phyloP scores from a whole-genome alignment of 2,113 vertebrate genomes.

The Pseudopipra pipra region DNA sequence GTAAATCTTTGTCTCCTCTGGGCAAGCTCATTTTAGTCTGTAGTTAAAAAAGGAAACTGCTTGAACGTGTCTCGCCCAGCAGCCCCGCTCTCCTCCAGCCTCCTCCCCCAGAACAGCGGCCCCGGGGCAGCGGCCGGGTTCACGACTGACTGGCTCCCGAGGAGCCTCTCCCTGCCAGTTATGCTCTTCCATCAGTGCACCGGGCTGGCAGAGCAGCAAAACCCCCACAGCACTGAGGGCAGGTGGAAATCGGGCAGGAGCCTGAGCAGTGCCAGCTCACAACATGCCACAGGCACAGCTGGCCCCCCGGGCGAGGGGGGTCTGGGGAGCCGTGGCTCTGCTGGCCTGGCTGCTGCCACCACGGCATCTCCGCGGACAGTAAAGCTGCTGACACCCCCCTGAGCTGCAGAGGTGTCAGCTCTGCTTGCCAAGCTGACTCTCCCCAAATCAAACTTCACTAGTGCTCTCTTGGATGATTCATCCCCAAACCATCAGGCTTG shows the following conservation, averaged over 20 bases:
- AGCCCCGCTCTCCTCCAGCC: neutral
- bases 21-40: slow-evolving; percentile 44
- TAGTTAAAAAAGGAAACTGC: slow-evolving; percentile 53
- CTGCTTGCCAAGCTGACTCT: neutral
- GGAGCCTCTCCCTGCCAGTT: neutral
- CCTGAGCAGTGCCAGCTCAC: neutral
- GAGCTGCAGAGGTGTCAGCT: neutral
- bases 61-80: neutral
- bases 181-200: fast-evolving
- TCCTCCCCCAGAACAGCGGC: neutral
- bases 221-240: fast-evolving
- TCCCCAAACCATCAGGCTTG: slow-evolving; percentile 3
- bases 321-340: neutral
- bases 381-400: neutral
- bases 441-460: slow-evolving; percentile 26
- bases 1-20: slow-evolving; percentile 60
- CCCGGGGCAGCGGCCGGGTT: neutral
- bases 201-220: neutral
- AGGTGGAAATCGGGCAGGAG: neutral
- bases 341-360: neutral
- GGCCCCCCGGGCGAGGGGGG: fast-evolving
- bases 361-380: fast-evolving
- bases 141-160: fast-evolving
- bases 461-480: slow-evolving; percentile 56
- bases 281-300: fast-evolving